Percentiles rank a stretch among this genome's conserved stretches.
These are phyloP conservation scores for Hylaeus volcanicus DNA, from an alignment of 1,140 invertebrate genomes.

Conservation along the genomic window DNA sequence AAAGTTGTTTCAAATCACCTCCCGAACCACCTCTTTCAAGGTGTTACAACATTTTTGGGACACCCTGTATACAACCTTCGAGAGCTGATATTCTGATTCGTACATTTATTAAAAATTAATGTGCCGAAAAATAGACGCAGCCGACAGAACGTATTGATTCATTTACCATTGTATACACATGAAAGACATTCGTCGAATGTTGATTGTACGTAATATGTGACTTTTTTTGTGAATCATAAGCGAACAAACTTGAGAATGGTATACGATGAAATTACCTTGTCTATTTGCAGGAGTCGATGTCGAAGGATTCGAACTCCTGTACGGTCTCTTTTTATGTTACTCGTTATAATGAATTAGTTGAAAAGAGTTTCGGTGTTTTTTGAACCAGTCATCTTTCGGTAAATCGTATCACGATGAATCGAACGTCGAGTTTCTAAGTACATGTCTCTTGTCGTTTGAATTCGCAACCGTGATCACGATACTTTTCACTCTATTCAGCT, in stretches of 20 bases:
- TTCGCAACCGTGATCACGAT: constrained; percentile 25
- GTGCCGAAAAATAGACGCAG: too few species aligned
- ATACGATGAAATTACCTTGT: constrained; percentile 23
- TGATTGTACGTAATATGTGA: constrained; percentile 7
- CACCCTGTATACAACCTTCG: too few species aligned
- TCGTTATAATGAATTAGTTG: constrained; percentile 43
- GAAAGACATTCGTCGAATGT: background rate
- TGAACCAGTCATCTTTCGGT: constrained; percentile 33
- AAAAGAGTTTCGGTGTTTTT: constrained; percentile 34
- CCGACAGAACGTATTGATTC: background rate
- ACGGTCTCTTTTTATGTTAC: constrained; percentile 33
- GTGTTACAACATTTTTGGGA: too few species aligned
- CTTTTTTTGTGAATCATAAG: constrained; percentile 18
- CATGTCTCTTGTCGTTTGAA: constrained; percentile 24
- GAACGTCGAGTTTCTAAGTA: constrained; percentile 18
- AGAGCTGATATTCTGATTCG: background rate
- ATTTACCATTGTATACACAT: background rate
- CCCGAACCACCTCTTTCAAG: too few species aligned
- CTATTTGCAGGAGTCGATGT: constrained; percentile 6
- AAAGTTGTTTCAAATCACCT: too few species aligned
- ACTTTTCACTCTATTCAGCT: constrained; percentile 50
- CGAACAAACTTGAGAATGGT: constrained; percentile 23
- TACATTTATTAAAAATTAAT: background rate
- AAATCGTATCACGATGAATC: constrained; percentile 29
- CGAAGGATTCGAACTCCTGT: constrained; percentile 19